Evolutionary conservation across 2,113 vertebrate species (phyloP), one percentile per base, ranked within the genome.

Genomic region (Neomonachus schauinslandi): DNA sequence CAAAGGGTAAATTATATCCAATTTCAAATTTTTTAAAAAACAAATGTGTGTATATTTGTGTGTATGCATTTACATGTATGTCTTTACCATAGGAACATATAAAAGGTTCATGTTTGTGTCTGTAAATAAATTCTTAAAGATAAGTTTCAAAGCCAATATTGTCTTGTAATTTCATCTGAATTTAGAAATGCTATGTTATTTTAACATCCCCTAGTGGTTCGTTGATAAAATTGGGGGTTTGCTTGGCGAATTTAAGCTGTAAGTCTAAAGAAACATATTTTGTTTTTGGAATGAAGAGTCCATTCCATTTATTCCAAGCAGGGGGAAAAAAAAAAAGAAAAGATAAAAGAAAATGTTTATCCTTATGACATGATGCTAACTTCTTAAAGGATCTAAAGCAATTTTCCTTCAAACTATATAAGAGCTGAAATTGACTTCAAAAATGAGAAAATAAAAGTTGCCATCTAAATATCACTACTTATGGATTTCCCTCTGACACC

Each of bases 131-230:
- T 71, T 85, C 28, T 80, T 63, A 65, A 59, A 83, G 74, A 53
- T 33, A 67, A 42, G 28, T 63, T 31, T 36, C n/a, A 85, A 77
- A 91, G 18, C 12, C 42, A 31, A 12, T 39, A 71, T 69, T 74
- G 10, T 57, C 31, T 51, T 55, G 3, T 39, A 81, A 85, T 74
- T 15, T 26, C 16, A 55, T 86, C 7, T 77, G n/a, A 81, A 87
- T 95, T 86, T 91, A 86, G 57, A 96, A 86, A 86, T 61, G 1
- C 53, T 51, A 18, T 57, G 13, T 51, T 92, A 95, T 84, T 83
- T 83, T 85, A 83, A 95, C 2, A 69, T 86, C 31, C 7, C 46
- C 55, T 63, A 86, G 55, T 46, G 19, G 7, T 67, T 90, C 33
- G 80, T 81, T 92, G 6, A 15, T 90, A 57, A 95, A 97, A 96